Conservation (phyloP, 2,888 invertebrate genomes). For the Cephus sareptanus region DNA sequence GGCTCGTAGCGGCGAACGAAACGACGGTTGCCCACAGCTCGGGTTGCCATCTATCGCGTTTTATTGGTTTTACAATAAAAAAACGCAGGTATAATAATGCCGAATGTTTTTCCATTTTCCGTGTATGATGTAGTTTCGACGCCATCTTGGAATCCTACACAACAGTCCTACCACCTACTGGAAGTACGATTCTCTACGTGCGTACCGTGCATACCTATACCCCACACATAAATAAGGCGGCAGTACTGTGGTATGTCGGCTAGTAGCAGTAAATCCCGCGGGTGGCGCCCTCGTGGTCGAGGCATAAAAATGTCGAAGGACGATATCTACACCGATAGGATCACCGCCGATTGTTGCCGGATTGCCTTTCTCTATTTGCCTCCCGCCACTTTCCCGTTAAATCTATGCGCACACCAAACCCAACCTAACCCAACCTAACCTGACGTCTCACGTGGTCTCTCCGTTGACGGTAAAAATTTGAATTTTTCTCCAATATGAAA, state of each 20-base stretch:
- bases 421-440: background rate
- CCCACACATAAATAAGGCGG: background rate
- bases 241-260: slow-evolving; percentile 24
- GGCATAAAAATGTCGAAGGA: slow-evolving; percentile 45
- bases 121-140: slow-evolving; percentile 39
- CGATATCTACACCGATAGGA: slow-evolving; percentile 28
- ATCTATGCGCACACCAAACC: background rate
- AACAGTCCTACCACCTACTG: slow-evolving; percentile 20
- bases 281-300: slow-evolving; percentile 39
- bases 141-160: slow-evolving; percentile 28
- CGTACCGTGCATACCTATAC: slow-evolving; percentile 2
- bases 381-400: background rate
- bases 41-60: slow-evolving; percentile 39
- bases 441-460: background rate
- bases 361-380: slow-evolving; percentile 5
- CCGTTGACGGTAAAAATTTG: background rate
- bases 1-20: slow-evolving; percentile 22
- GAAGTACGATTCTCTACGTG: background rate
- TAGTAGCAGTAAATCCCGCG: slow-evolving; percentile 43
- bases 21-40: slow-evolving; percentile 30
- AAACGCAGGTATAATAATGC: slow-evolving; percentile 41
- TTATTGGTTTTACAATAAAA: slow-evolving; percentile 51
- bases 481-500: background rate
- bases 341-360: slow-evolving; percentile 23
- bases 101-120: slow-evolving; percentile 48